These are phyloP conservation scores for Rhinolophus ferrumequinum DNA, from an alignment of 2,113 vertebrate genomes.

Conservation along the genomic window DNA sequence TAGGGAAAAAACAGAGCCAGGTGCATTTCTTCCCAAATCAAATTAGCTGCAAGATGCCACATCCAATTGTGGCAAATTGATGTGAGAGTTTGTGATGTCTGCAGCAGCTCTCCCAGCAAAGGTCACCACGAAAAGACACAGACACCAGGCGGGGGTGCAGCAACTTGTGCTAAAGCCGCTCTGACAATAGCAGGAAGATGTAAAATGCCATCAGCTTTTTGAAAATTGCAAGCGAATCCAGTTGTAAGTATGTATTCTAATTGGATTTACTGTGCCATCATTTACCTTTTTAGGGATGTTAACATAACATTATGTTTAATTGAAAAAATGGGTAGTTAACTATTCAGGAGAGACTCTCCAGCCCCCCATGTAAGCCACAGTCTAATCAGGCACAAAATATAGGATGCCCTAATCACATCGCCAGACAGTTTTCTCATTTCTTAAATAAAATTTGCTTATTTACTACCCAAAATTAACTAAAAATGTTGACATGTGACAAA, in stretches of 20 bases:
- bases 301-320: constrained; percentile 78
- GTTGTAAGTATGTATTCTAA: constrained; percentile 83
- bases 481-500: constrained; percentile 84
- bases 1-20: constrained; percentile 99
- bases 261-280: constrained; percentile 74
- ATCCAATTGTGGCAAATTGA: constrained; percentile 99
- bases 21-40: constrained; percentile 99
- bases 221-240: constrained; percentile 83
- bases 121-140: constrained; percentile 96
- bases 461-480: constrained; percentile 70
- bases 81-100: constrained; percentile 99
- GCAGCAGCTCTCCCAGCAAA: constrained; percentile 98
- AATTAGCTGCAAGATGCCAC: constrained; percentile 99
- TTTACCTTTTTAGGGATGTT: constrained; percentile 80
- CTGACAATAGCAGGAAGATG: constrained; percentile 83
- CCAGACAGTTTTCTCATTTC: constrained; percentile 65
- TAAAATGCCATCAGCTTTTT: constrained; percentile 83
- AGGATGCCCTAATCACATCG: constrained; percentile 47
- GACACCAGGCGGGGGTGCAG: constrained; percentile 94
- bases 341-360: constrained; percentile 74
- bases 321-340: constrained; percentile 76
- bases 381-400: constrained; percentile 68
- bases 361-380: constrained; percentile 39
- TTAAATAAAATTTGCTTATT: constrained; percentile 77
- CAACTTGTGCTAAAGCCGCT: constrained; percentile 81